These are phyloP conservation scores for Buceros bicornis DNA, from an alignment of 2,797 vertebrate species.

Conservation along the genomic window DNA sequence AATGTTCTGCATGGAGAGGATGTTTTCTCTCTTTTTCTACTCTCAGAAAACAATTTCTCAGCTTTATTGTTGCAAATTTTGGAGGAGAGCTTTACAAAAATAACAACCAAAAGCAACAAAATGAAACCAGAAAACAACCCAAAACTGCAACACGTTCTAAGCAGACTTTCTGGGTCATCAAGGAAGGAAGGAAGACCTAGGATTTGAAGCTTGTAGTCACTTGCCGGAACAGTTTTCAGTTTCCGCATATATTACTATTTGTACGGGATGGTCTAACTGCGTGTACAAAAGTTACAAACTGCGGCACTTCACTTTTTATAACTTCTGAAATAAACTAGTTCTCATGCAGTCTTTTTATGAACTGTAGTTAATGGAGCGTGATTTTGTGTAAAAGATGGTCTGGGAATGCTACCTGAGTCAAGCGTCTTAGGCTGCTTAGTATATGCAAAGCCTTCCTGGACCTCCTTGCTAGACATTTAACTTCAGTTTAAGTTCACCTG, in stretches of 20 bases:
- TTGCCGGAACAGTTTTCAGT: background rate
- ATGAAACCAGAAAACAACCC: background rate
- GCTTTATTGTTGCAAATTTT: background rate
- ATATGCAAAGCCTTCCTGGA: background rate
- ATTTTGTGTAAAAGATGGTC: background rate
- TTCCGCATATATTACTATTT: background rate
- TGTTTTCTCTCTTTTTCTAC: background rate
- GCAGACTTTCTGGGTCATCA: background rate
- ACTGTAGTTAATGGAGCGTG: background rate
- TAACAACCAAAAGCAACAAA: background rate
- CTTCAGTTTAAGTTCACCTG: background rate
- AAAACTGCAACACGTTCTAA: background rate
- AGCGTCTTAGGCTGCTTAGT: background rate
- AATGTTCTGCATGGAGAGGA: background rate
- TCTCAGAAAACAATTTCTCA: background rate
- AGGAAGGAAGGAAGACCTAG: background rate
- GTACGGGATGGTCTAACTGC: background rate
- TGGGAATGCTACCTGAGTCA: background rate
- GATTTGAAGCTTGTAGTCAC: background rate
- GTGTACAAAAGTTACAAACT: background rate
- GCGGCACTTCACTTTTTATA: rapidly evolving
- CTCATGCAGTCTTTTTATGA: background rate
- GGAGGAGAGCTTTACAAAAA: background rate
- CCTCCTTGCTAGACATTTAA: background rate
- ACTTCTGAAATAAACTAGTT: background rate